Conservation (phyloP, 2,888 invertebrate species). For the Melieria crassipennis region DNA sequence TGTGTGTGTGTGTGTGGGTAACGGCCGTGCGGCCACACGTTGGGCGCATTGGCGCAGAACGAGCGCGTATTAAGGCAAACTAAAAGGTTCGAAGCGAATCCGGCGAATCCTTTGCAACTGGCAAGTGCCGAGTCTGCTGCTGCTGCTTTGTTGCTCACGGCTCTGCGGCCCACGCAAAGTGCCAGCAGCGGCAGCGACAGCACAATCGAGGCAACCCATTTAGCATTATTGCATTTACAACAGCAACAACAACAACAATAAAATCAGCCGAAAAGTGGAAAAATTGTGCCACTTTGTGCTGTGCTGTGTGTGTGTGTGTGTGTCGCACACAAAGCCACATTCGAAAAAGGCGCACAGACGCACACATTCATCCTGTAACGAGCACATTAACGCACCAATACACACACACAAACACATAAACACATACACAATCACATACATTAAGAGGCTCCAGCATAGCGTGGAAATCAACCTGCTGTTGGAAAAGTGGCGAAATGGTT, state of each 20-base stretch:
- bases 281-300: conserved; percentile 29
- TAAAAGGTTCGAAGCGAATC: no score
- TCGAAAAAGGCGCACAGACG: neutral
- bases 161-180: neutral
- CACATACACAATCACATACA: conserved; percentile 41
- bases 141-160: neutral
- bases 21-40: neutral
- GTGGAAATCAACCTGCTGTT: conserved; percentile 50
- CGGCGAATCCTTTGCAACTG: neutral
- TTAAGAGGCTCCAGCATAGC: conserved; percentile 18
- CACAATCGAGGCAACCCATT: conserved; percentile 18
- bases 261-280: neutral
- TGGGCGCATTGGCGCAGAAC: conserved; percentile 1
- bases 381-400: conserved; percentile 22
- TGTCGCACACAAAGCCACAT: neutral
- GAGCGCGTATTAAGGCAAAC: neutral
- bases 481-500: neutral
- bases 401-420: conserved; percentile 40
- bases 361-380: neutral
- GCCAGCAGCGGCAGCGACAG: neutral
- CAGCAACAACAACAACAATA: neutral
- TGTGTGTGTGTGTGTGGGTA: no score
- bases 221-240: conserved; percentile 34
- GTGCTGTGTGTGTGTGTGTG: no score
- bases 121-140: neutral